These are phyloP conservation scores for Enoplosus armatus DNA, from an alignment of 2,797 vertebrate genomes.

Conservation along the genomic window DNA sequence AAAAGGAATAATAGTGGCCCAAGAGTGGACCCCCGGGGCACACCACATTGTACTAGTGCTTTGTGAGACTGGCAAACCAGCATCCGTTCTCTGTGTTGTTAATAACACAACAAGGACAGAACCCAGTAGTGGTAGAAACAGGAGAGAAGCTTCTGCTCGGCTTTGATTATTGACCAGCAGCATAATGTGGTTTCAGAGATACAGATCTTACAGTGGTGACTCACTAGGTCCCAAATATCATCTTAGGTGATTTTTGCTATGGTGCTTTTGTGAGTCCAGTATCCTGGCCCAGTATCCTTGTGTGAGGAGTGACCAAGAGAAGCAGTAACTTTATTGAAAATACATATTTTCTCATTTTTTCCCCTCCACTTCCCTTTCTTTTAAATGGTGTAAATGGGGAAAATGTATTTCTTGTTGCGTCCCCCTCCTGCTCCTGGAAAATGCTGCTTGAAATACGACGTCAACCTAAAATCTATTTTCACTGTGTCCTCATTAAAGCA, in stretches of 20 bases:
- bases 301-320: neutral
- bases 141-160: neutral
- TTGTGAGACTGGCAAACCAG: neutral
- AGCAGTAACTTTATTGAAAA: neutral
- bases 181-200: neutral
- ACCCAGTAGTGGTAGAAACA: neutral
- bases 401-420: neutral
- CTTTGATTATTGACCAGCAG: neutral
- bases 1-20: neutral
- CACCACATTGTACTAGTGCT: neutral
- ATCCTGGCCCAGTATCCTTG: neutral
- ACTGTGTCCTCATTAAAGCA: neutral
- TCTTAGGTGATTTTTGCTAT: neutral
- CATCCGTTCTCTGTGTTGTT: neutral
- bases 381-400: neutral
- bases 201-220: neutral
- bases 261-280: neutral
- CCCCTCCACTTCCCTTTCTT: neutral
- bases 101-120: neutral
- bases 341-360: too few species aligned
- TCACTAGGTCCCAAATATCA: neutral
- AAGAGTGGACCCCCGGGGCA: neutral
- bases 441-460: neutral
- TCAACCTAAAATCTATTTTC: neutral
- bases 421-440: neutral